phyloP scores from a whole-genome alignment of 1,140 invertebrate species.

The Monochamus saltuarius region DNA sequence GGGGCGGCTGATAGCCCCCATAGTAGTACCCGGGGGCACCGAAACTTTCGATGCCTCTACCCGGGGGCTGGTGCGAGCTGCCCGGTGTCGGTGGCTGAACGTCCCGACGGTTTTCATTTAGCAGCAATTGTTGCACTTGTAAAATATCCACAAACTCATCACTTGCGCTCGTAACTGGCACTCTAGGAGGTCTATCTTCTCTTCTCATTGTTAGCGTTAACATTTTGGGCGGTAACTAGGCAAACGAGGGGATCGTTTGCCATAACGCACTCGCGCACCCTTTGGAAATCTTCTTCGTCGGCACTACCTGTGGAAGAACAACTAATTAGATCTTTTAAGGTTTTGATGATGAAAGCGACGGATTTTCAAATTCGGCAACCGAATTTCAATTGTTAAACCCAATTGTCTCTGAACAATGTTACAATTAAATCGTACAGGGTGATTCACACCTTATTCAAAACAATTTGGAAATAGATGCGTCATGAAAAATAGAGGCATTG shows the following conservation, averaged over 20 bases:
- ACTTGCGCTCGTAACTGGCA: conserved; percentile 35
- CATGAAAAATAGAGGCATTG: too few relatives aligned
- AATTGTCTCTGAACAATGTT: too few relatives aligned
- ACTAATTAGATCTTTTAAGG: too few relatives aligned
- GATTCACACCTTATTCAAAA: too few relatives aligned
- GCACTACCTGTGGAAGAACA: too few relatives aligned
- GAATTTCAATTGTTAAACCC: too few relatives aligned
- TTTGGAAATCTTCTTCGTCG: neutral
- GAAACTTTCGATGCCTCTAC: conserved; percentile 23
- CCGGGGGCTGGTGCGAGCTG: conserved; percentile 44
- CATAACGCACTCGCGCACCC: conserved; percentile 5
- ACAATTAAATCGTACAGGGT: too few relatives aligned
- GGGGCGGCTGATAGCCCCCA: conserved; percentile 50
- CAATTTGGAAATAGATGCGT: too few relatives aligned
- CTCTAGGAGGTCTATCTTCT: conserved; percentile 41
- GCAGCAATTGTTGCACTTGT: conserved; percentile 61
- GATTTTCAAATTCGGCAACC: too few relatives aligned
- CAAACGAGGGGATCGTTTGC: conserved; percentile 27
- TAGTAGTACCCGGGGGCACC: conserved; percentile 39
- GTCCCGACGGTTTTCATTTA: conserved; percentile 51
- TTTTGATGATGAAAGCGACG: too few relatives aligned
- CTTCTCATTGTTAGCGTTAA: conserved; percentile 50
- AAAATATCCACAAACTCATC: conserved; percentile 65
- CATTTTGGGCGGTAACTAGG: conserved; percentile 43
- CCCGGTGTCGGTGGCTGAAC: conserved; percentile 43